phyloP scores from a whole-genome alignment of 1,140 invertebrate species.

The Aplysia californica region DNA sequence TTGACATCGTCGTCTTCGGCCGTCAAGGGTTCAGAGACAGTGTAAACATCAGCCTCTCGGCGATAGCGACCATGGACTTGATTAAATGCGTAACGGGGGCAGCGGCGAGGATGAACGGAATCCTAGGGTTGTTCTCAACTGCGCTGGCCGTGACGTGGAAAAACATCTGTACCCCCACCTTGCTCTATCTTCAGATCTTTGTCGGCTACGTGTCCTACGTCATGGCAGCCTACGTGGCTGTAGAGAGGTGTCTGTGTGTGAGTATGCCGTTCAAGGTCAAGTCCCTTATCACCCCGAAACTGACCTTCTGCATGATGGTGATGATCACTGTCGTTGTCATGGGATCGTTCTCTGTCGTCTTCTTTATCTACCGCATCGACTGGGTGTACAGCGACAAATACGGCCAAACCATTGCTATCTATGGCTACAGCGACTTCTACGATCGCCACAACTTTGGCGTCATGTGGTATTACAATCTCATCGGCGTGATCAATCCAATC shows the following conservation, averaged over 20 bases:
- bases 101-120: not conserved
- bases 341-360: not conserved
- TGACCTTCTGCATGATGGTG: not conserved
- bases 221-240: not conserved
- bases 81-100: not conserved
- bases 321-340: not conserved
- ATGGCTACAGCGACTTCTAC: conserved; percentile 5
- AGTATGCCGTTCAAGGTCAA: conserved; percentile 4
- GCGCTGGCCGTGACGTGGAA: not conserved
- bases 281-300: not conserved
- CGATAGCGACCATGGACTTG: not conserved
- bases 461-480: not conserved
- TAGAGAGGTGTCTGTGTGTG: not conserved
- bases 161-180: not conserved
- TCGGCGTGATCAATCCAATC: not conserved
- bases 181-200: not conserved
- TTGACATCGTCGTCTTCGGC: not conserved
- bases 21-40: not conserved
- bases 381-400: not conserved
- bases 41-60: not conserved
- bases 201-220: not conserved
- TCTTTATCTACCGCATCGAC: not conserved
- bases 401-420: not conserved
- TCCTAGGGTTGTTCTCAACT: not conserved
- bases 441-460: not conserved